Evolutionary conservation across 2,797 vertebrate species (phyloP), one percentile per base, ranked within the genome.

Genomic region (Myotis daubentonii): DNA sequence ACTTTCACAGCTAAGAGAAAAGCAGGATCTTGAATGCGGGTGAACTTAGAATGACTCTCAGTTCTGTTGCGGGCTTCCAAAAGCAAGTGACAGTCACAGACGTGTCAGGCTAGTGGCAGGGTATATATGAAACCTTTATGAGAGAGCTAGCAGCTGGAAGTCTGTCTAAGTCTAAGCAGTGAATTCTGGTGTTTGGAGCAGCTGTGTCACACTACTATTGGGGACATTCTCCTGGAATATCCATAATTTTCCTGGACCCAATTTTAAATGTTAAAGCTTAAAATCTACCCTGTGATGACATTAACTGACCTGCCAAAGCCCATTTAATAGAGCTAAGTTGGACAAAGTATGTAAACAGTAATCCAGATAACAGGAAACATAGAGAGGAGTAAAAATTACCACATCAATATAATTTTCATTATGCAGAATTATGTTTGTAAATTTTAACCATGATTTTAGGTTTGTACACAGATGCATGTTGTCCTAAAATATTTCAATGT

Each of bases 1-100:
- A 83, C 41, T 72, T 89, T 83, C 17, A 36, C 76, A 75, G 41
- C 62, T 81, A 55, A 89, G 78, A 91, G 72, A 76, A 95, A 92
- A 93, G 78, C 85, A 92, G 74, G 80, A 92, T 20, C 28, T 33
- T 15, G 49, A 79, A 87, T 65, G 83, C 81, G 89, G 47, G 36
- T 92, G 95, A 88, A 90, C 92, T 79, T 75, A 93, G 68, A 79
- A 44, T 66, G 62, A 70, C 76, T 74, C 11, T 62, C 30, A 30
- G 57, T 44, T 91, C 87, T 75, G 28, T 0, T 62, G 57, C 41
- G 66, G 74, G 85, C 71, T 72, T 25, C 33, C 86, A 71, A 95
- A 94, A 38, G 28, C n/a, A 80, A 91, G 72, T 68, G 74, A 86
- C 89, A 87, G 80, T 87, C 20, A 47, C 5, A 80, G 53, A 25